A percentile compares a stretch with the other conserved stretches of the same genome.
Conservation (phyloP, 2,888 invertebrate genomes). For the Aradus depressus region DNA sequence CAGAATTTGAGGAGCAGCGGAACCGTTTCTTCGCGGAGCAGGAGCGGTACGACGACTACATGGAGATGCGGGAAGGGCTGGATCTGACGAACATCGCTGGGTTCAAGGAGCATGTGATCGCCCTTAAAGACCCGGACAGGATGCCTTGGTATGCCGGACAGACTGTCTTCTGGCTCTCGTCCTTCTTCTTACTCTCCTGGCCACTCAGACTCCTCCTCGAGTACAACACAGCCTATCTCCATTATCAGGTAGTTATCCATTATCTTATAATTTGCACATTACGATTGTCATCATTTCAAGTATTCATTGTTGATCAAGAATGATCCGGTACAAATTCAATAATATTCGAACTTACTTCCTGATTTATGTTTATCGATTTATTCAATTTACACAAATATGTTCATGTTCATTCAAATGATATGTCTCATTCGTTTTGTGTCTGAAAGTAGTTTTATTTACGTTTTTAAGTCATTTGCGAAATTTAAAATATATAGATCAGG, state of each 20-base stretch:
- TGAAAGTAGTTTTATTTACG: too few relatives aligned
- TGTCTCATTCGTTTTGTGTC: too few relatives aligned
- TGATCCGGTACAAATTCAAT: too few relatives aligned
- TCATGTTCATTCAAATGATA: too few relatives aligned
- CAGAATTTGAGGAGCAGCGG: slow-evolving; percentile 71
- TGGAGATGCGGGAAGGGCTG: slow-evolving; percentile 72
- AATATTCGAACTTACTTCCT: too few relatives aligned
- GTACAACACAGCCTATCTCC: slow-evolving; percentile 68
- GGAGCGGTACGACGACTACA: slow-evolving; percentile 69
- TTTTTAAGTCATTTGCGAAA: too few relatives aligned
- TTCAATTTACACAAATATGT: too few relatives aligned
- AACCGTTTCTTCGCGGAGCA: slow-evolving; percentile 67
- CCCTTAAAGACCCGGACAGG: slow-evolving; percentile 39
- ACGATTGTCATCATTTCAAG: too few relatives aligned
- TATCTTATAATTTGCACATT: too few relatives aligned
- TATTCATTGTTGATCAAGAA: too few relatives aligned
- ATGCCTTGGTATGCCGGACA: slow-evolving; percentile 56
- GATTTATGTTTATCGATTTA: too few relatives aligned
- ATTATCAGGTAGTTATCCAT: slow-evolving; percentile 67
- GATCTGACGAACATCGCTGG: slow-evolving; percentile 55
- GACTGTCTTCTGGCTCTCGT: slow-evolving; percentile 61
- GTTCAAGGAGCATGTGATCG: slow-evolving; percentile 47
- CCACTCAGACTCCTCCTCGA: slow-evolving; percentile 66
- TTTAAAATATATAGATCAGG: too few relatives aligned
- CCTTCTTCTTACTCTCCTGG: slow-evolving; percentile 67